Evolutionary conservation across 2,797 vertebrate species (phyloP).

Genomic region (Pagetopsis macropterus): DNA sequence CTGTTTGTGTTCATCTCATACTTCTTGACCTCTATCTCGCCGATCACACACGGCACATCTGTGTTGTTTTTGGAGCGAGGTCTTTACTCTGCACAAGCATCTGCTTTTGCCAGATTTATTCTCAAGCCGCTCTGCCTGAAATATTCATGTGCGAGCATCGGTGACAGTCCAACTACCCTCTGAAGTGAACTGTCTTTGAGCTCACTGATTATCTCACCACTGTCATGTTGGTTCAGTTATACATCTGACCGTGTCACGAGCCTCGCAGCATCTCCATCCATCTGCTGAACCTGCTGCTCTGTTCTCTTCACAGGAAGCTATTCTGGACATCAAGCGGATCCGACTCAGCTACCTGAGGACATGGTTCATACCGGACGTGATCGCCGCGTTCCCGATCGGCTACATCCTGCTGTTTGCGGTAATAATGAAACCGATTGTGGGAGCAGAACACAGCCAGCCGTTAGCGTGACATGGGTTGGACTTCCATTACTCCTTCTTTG

Average conservation of each 20-base stretch:
- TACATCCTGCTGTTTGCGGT: slow-evolving; percentile 86
- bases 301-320: slow-evolving; percentile 75
- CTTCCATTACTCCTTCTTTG: too few relatives aligned
- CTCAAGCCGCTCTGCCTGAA: slow-evolving; percentile 30
- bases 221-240: slow-evolving; percentile 42
- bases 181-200: slow-evolving; percentile 13
- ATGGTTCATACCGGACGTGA: slow-evolving; percentile 85
- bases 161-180: slow-evolving; percentile 1
- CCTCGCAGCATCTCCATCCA: slow-evolving; percentile 39
- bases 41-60: slow-evolving; percentile 60
- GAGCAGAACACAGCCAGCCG: slow-evolving; percentile 11
- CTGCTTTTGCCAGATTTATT: slow-evolving; percentile 48
- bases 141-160: slow-evolving; percentile 42
- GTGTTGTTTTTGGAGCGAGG: slow-evolving; percentile 18
- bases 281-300: slow-evolving; percentile 45
- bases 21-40: slow-evolving; percentile 38
- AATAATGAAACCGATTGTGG: slow-evolving; percentile 44
- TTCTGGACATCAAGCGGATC: slow-evolving; percentile 84
- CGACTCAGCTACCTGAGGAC: slow-evolving; percentile 82
- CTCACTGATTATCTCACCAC: slow-evolving; percentile 6
- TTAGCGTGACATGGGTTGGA: not conserved
- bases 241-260: slow-evolving; percentile 30
- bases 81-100: slow-evolving; percentile 34
- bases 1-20: slow-evolving; percentile 58
- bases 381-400: slow-evolving; percentile 85